Evolutionary conservation across 2,113 vertebrate species (phyloP).

Genomic region (Campylomormyrus numenius): DNA sequence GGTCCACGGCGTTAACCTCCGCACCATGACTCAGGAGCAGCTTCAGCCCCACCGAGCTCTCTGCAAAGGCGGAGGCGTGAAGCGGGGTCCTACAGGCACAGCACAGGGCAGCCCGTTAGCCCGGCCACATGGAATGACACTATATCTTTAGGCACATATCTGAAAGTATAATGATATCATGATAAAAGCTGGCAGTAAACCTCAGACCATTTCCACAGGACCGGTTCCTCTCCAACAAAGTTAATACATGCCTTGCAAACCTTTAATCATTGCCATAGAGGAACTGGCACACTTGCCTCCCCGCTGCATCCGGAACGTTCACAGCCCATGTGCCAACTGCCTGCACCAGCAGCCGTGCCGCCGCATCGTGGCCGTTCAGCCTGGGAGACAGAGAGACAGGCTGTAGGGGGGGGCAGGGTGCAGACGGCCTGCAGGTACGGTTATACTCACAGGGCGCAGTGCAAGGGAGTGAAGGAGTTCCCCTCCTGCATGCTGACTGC

Average conservation of each 20-base stretch:
- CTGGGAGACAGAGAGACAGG: constrained; percentile 47
- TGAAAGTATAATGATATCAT: background rate
- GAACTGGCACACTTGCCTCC: constrained; percentile 67
- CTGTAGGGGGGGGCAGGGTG: background rate
- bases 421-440: background rate
- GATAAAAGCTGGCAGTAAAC: background rate
- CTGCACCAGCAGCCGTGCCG: constrained; percentile 81
- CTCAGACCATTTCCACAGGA: background rate
- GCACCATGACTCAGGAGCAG: constrained; percentile 78
- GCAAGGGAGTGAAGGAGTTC: constrained; percentile 87
- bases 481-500: constrained; percentile 79
- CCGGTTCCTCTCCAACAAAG: background rate
- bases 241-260: background rate
- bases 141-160: background rate
- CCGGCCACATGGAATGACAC: background rate
- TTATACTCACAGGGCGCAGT: constrained; percentile 92
- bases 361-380: constrained; percentile 85
- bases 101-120: background rate
- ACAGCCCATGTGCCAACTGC: constrained; percentile 77
- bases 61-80: constrained; percentile 89
- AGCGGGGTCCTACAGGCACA: constrained; percentile 74
- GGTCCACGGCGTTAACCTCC: constrained; percentile 76
- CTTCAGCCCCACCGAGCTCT: constrained; percentile 77
- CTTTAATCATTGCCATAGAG: background rate
- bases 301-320: constrained; percentile 82